phyloP scores from a whole-genome alignment of 1,140 invertebrate species.

The Eueides isabella region DNA sequence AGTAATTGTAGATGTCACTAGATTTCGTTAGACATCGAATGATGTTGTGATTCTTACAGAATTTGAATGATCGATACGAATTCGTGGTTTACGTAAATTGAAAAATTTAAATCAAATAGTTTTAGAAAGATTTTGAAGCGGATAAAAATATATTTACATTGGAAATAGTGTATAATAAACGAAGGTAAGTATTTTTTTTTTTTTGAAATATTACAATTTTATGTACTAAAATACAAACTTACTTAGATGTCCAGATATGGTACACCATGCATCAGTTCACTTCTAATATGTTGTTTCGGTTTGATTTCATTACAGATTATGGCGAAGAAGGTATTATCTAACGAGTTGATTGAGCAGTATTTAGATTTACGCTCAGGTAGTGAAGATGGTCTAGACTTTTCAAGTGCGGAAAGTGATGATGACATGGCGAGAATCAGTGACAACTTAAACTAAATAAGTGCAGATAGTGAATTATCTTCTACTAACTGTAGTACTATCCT shows the following conservation, averaged over 20 bases:
- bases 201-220: too few relatives aligned
- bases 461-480: neutral
- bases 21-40: too few relatives aligned
- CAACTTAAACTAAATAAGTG: neutral
- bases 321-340: neutral
- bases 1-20: too few relatives aligned
- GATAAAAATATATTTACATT: neutral
- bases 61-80: too few relatives aligned
- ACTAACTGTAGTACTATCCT: neutral
- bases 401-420: neutral
- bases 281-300: neutral
- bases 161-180: neutral
- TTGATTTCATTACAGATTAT: neutral
- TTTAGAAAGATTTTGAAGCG: too few relatives aligned
- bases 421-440: neutral
- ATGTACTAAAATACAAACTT: too few relatives aligned
- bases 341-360: neutral
- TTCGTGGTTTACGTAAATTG: too few relatives aligned
- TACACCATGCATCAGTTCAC: neutral
- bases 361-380: neutral
- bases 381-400: constrained; percentile 3
- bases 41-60: too few relatives aligned
- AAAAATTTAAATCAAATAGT: too few relatives aligned
- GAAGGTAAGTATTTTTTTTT: too few relatives aligned
- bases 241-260: too few relatives aligned